Base-by-base conservation (phyloP, 2,888 invertebrate genomes). In the Tholera decimalis region DNA sequence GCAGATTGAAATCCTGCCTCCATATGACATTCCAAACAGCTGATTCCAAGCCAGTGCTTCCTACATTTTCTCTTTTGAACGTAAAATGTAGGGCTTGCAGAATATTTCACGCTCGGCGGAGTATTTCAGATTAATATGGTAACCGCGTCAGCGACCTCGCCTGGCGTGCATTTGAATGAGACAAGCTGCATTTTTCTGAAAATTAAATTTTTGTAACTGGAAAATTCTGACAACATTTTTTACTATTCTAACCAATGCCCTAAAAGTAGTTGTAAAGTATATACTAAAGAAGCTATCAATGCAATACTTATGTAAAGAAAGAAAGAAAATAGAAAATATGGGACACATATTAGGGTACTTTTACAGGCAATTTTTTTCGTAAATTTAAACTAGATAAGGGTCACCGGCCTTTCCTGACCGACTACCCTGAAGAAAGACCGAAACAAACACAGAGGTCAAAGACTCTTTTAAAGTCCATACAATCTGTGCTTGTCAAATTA, bases 111-210 rank as follows among this genome's bases (percentile, higher is more conserved):
- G 49, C 43, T 63, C 28, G 46, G 22, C 39, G 20, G 22, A 75
- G 49, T 37, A 60, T 55, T 58, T 35, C 37, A 75, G 59, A 75
- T 79, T 75, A 76, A 60, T 60, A 76, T 76, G 76, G 44, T 75
- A 75, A 76, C 69, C 33, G 22, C 43, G 41, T 75, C 56, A 51
- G 28, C 68, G 46, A 37, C 13, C 26, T 15, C 0, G 57, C 20
- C 28, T 26, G 50, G 50, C 62, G 3, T 61, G 75, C 61, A 58
- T 43, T 26, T 39, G 8, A 47, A 66, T 51, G 51, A 49, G 55
- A 43, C 7, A 18, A 44, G 57, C 24, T 68, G 69, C 69, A 74
- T 57, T 74, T 73, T 24, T 53, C 6, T 9, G 5, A 15, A 68
- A 43, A 43, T 22, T 7, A 15, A 18, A 49, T 1, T 13, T 24